These are phyloP conservation scores for Pollenia griseotomentosa DNA, from an alignment of 2,888 invertebrate genomes.

Conservation along the genomic window DNA sequence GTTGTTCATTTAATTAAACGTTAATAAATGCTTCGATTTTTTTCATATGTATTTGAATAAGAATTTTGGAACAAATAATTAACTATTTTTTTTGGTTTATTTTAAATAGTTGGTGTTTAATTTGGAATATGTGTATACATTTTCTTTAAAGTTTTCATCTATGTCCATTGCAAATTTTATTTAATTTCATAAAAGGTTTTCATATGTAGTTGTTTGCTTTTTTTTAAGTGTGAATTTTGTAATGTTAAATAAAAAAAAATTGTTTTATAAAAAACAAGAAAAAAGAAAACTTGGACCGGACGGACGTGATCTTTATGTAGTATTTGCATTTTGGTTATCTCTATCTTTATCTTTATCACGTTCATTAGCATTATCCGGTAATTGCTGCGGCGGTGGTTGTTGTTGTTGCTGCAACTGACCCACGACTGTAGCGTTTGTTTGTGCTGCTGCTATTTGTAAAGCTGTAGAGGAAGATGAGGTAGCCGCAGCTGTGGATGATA, in stretches of 20 bases:
- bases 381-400: conserved; percentile 37
- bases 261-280: conserved; percentile 83
- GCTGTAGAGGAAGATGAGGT: conserved; percentile 77
- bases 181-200: background rate
- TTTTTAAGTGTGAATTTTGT: conserved; percentile 25
- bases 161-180: conserved; percentile 12
- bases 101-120: conserved; percentile 30
- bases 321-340: conserved; percentile 70
- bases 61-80: background rate
- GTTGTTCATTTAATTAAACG: conserved; percentile 47
- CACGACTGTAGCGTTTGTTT: conserved; percentile 67
- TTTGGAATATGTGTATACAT: conserved; percentile 15
- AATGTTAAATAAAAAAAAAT: conserved; percentile 22
- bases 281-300: conserved; percentile 84
- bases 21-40: conserved; percentile 64
- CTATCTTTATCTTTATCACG: conserved; percentile 66
- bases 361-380: conserved; percentile 62
- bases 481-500: conserved; percentile 77
- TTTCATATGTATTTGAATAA: background rate
- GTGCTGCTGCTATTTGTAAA: conserved; percentile 74
- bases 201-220: conserved; percentile 48
- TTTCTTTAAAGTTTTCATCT: conserved; percentile 27
- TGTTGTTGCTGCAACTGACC: conserved; percentile 77
- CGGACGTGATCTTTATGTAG: conserved; percentile 83
- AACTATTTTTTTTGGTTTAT: conserved; percentile 23